Evolutionary conservation across 2,888 invertebrate genomes (phyloP), one percentile per base, ranked within the genome.

Genomic region (Hipparchia sbordonii): DNA sequence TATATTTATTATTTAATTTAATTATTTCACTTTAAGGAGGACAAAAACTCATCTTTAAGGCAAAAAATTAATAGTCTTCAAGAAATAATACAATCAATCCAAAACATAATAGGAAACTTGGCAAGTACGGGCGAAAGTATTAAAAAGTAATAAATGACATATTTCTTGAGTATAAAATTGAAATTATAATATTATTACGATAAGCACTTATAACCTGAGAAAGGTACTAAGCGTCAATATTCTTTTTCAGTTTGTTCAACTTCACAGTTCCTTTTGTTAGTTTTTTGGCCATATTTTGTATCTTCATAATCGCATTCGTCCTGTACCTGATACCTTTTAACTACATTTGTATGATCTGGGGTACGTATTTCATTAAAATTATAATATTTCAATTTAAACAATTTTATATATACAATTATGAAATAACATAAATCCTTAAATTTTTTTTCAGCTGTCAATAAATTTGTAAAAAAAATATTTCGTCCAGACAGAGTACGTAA

Each of bases 241-340:
- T 82, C 80, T 81, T 76, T 95, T 95, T 78, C 95, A 98, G 98
- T 91, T 97, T 98, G 71, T 98, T 98, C 91, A 98, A 98, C 91
- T 99, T 99, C 93, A 97, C 98, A 70, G 97, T 98, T 80, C 98
- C 99, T 8, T 99, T 98, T 93, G 92, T 99, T 74, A 98, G 98
- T 79, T 96, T 96, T 91, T 93, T 99, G 83, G 97, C 98, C 13
- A 97, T 98, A 78, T 91, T 96, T 60, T 91, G 97, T 48, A 93
- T 98, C 71, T 82, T 96, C 61, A 84, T 95, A n/a, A 96, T 96
- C 59, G 95, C 96, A 33, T 82, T 97, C 62, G 95, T 99, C 4
- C 95, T 99, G 78, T 98, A 97, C 85, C 95, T 97, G 79, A 95
- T 99, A 82, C 98, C 99, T 39, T 93, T 98, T 23, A 95, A 98